phyloP scores from a whole-genome alignment of 2,113 vertebrate genomes.

The Caloenas nicobarica region DNA sequence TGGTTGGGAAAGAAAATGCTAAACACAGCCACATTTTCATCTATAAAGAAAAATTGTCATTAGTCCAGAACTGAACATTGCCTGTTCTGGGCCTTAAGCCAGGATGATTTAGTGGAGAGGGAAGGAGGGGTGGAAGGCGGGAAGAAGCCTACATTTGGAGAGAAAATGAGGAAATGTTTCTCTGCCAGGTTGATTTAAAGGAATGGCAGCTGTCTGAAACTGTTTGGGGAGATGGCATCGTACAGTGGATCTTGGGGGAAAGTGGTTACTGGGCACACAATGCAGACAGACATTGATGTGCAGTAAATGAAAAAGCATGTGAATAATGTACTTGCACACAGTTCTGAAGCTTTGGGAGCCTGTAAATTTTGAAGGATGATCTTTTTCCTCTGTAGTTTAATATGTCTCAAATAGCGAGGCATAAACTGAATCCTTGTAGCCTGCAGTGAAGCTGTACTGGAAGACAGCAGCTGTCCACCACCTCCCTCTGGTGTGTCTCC shows the following conservation, averaged over 20 bases:
- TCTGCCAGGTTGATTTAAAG: slow-evolving; percentile 42
- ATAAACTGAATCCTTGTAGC: not conserved
- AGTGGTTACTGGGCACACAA: not conserved
- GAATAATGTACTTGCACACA: not conserved
- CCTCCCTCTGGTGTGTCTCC: not conserved
- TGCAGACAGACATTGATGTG: not conserved
- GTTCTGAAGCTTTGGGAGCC: not conserved
- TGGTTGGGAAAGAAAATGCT: not conserved
- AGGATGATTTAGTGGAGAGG: not conserved
- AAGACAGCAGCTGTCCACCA: not conserved
- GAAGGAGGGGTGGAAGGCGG: not conserved
- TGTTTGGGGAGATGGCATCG: not conserved
- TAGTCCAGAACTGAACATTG: not conserved
- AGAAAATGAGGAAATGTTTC: not conserved
- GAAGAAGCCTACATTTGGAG: not conserved
- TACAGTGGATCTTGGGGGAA: not conserved
- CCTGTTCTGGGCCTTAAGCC: not conserved
- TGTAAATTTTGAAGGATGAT: not conserved
- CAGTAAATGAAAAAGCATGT: not conserved
- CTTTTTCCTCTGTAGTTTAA: not conserved
- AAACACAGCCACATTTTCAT: not conserved
- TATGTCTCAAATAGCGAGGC: not conserved
- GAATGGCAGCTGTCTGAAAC: not conserved
- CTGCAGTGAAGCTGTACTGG: not conserved
- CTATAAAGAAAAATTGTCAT: not conserved